Conservation (phyloP, 2,888 invertebrate genomes). For the Meiosimyza platycephala region DNA sequence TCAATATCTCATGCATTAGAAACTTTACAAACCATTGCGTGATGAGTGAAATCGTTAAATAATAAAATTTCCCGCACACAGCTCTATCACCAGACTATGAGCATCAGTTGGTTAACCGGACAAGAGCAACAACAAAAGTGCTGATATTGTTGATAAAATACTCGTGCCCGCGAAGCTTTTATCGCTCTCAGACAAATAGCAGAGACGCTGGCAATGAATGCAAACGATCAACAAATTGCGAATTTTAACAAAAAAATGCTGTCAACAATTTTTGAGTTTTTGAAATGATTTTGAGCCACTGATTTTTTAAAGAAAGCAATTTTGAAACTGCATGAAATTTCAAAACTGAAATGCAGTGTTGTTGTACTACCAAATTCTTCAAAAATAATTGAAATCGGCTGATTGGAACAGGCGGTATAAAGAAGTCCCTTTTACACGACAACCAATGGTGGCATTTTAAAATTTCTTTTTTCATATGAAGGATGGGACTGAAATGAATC, state of each 20-base stretch:
- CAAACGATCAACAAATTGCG: conserved; percentile 9
- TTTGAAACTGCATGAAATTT: conserved; percentile 2
- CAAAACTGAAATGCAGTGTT: neutral
- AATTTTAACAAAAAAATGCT: neutral
- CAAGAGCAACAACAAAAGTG: too few relatives aligned
- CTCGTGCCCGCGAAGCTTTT: too few relatives aligned
- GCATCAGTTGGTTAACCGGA: too few relatives aligned
- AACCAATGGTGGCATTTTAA: neutral
- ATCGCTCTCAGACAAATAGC: too few relatives aligned
- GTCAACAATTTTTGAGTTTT: neutral
- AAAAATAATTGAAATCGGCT: conserved; percentile 35
- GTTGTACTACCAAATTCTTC: conserved; percentile 33
- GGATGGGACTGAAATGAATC: neutral
- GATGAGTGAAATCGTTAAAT: too few relatives aligned
- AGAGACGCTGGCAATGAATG: too few relatives aligned
- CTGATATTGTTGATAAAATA: too few relatives aligned
- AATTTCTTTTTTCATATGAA: neutral
- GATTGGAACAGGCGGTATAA: neutral
- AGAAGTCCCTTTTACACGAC: conserved; percentile 14
- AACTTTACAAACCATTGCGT: too few relatives aligned
- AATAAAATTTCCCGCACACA: too few relatives aligned
- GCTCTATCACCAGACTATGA: too few relatives aligned
- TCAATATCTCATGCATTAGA: too few relatives aligned
- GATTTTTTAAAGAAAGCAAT: neutral
- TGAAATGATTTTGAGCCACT: neutral